Conservation (phyloP, 53 echinoderm and acorn worm species). For the Glandiceps talaboti region DNA sequence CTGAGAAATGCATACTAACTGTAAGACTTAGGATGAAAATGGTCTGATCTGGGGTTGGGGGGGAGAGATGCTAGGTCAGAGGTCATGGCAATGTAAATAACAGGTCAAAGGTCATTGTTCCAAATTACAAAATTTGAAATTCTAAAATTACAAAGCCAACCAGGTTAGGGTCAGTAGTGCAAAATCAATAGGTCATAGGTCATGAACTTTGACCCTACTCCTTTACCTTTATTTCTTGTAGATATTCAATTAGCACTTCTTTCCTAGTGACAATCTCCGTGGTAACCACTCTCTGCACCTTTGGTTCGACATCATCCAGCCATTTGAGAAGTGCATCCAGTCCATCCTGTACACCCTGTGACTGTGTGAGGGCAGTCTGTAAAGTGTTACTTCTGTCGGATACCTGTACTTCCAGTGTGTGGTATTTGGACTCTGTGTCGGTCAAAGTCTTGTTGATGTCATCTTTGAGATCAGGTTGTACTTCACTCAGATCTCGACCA, state of each 20-base stretch:
- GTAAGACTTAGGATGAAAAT: too few species aligned
- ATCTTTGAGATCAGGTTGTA: slow-evolving; percentile 61
- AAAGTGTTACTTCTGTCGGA: slow-evolving; percentile 56
- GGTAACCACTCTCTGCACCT: slow-evolving; percentile 71
- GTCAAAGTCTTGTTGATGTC: slow-evolving; percentile 10
- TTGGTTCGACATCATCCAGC: slow-evolving; percentile 83
- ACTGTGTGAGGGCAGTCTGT: slow-evolving; percentile 64
- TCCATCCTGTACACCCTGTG: slow-evolving; percentile 72
- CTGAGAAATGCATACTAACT: too few species aligned
- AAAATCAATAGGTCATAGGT: too few species aligned
- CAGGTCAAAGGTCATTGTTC: too few species aligned
- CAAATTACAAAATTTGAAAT: too few species aligned
- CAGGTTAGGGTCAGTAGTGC: too few species aligned
- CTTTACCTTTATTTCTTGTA: slow-evolving; percentile 85
- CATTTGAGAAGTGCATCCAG: slow-evolving; percentile 78
- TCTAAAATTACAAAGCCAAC: too few species aligned
- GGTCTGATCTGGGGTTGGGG: too few species aligned
- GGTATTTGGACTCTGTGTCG: slow-evolving; percentile 47
- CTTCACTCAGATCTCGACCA: slow-evolving; percentile 51
- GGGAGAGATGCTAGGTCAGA: too few species aligned
- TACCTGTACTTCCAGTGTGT: slow-evolving; percentile 52
- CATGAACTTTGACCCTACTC: not conserved
- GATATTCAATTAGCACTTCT: slow-evolving; percentile 71
- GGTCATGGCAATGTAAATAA: too few species aligned
- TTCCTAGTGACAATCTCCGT: slow-evolving; percentile 24